Percentiles rank a stretch among this genome's conserved stretches.
Evolutionary conservation across 2,888 invertebrate species (phyloP).

Genomic region (Hetaerina titia): DNA sequence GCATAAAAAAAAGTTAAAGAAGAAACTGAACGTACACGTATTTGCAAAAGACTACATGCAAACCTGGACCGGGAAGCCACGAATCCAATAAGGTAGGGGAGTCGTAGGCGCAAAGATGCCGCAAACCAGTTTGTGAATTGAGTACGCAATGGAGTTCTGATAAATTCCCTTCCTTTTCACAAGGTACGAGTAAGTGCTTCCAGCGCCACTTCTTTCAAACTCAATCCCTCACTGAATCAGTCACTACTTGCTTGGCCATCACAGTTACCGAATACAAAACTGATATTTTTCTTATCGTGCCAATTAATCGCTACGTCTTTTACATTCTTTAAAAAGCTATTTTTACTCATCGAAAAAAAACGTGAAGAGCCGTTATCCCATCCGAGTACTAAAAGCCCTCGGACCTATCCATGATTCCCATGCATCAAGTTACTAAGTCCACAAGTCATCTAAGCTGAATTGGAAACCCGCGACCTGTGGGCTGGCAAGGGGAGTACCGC

Average conservation of each 20-base stretch:
- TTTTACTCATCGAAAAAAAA: background rate
- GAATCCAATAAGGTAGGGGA: background rate
- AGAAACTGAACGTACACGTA: no score
- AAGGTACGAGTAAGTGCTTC: background rate
- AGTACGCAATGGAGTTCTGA: background rate
- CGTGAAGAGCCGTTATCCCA: background rate
- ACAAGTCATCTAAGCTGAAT: background rate
- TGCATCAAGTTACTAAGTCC: conserved; percentile 2
- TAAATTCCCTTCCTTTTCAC: no score
- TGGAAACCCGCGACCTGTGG: background rate
- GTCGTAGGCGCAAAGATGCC: background rate
- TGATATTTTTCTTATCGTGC: background rate
- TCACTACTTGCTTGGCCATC: background rate
- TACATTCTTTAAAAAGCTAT: background rate
- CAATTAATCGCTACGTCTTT: background rate
- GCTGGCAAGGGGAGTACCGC: background rate
- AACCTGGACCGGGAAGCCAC: no score
- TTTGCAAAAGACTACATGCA: no score
- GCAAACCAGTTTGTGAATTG: background rate
- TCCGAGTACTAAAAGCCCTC: background rate
- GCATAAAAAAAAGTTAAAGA: no score
- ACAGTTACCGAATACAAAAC: background rate
- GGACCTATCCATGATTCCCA: background rate
- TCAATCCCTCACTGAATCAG: background rate
- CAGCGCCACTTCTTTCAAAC: background rate